Base-by-base conservation (phyloP, 1,140 invertebrate genomes). In the Phortica variegata region DNA sequence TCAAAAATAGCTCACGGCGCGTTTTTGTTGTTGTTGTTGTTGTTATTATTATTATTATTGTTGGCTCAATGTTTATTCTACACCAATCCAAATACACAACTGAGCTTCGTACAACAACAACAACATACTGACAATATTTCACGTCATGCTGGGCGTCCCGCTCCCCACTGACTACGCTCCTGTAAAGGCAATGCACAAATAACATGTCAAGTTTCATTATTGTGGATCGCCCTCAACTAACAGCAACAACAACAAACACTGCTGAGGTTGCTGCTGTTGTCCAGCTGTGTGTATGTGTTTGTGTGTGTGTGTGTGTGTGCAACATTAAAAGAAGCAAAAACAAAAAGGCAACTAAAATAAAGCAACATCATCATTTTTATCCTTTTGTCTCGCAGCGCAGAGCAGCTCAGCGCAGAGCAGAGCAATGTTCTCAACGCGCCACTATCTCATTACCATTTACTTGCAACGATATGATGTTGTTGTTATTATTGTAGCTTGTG, bases 201-300 rank as follows among this genome's bases (percentile, higher is more conserved):
- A 71, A 68, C 68, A 71, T 71, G 68, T 71, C 68, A 71, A 60
- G 68, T 71, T 62, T 61, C 60, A 71, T 71, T 72, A 72, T 61
- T 53, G 43, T 47, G n/a, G n/a, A n/a, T 60, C 36, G 44, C 52
- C 53, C 49, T 49, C 51, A 68, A 60, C 50, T 60, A 38, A 18
- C 36, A 16, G 12, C 36, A 38, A 38, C 9, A 17, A 17, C 36
- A 38, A 12, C 16, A 3, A 17, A 38, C 7, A 34, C 36, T 45
- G 37, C 10, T 41, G 17, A 6, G 38, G 47, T 34, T 45, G 44
- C 18, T 45, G 17, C 18, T 42, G 40, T 45, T 55, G 50, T 52
- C 49, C 47, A 50, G 42, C 51, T 49, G 23, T 54, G 34, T 38
- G 40, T 49, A 49, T 43, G 43, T 33, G 20, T 34, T 29, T 6